Conservation (phyloP, 2,113 vertebrate species). For the Rhipidura dahli region DNA sequence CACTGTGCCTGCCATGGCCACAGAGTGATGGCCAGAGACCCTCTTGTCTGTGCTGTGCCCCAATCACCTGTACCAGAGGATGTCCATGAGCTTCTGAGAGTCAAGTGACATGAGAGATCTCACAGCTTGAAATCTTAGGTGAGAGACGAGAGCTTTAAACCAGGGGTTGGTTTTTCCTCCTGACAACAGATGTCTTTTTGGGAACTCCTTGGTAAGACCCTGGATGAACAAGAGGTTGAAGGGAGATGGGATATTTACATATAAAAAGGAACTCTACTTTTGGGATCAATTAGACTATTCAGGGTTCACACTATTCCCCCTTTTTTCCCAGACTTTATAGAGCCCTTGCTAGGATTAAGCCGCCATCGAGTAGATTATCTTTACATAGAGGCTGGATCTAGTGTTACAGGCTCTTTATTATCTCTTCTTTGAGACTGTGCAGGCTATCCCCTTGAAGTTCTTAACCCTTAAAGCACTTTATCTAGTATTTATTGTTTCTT, state of each 20-base stretch:
- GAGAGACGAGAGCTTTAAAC: background rate
- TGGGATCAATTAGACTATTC: conserved; percentile 38
- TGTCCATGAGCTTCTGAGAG: background rate
- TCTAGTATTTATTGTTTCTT: conserved; percentile 67
- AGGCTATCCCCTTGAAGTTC: conserved; percentile 61
- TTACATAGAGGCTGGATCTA: conserved; percentile 56
- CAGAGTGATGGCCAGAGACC: background rate
- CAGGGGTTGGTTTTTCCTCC: background rate
- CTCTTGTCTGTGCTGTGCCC: background rate
- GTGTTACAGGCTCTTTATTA: conserved; percentile 60
- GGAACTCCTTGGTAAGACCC: conserved; percentile 29
- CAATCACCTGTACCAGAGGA: background rate
- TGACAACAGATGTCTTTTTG: conserved; percentile 26
- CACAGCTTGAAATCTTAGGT: background rate
- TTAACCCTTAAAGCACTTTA: conserved; percentile 60
- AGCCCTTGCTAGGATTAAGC: conserved; percentile 55
- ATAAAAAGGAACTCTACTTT: conserved; percentile 42
- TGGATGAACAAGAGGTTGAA: conserved; percentile 38
- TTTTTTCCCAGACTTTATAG: conserved; percentile 30
- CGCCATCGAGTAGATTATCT: conserved; percentile 62
- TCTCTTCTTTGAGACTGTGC: conserved; percentile 53
- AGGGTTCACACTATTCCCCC: conserved; percentile 22
- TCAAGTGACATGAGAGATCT: background rate
- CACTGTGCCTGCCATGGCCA: background rate
- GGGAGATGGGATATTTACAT: conserved; percentile 35